phyloP scores from a whole-genome alignment of 2,113 vertebrate genomes.

The Amphiprion ocellaris region DNA sequence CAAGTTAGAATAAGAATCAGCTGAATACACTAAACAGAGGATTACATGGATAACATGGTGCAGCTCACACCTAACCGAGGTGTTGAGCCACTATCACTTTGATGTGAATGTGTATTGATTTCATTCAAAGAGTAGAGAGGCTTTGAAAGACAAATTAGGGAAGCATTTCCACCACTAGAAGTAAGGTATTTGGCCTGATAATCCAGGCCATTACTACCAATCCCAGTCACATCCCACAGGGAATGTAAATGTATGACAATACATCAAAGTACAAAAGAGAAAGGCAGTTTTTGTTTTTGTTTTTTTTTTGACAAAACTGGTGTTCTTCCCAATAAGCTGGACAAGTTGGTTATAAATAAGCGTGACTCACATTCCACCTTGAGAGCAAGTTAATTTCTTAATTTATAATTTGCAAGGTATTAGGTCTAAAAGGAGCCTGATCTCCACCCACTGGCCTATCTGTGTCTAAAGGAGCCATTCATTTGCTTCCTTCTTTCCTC shows the following conservation, averaged over 20 bases:
- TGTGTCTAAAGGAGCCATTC: conserved; percentile 53
- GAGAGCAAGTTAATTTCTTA: conserved; percentile 25
- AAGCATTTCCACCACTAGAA: conserved; percentile 40
- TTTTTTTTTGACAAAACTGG: background rate
- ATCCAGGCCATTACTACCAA: conserved; percentile 42
- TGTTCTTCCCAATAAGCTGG: conserved; percentile 2
- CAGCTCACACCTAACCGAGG: conserved; percentile 64
- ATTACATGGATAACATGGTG: conserved; percentile 76
- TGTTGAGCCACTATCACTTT: conserved; percentile 72
- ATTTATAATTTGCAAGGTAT: conserved; percentile 64
- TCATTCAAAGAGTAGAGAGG: conserved; percentile 49
- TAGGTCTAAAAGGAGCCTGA: conserved; percentile 16
- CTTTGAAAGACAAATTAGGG: conserved; percentile 73
- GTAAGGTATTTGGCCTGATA: conserved; percentile 66
- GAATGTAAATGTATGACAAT: conserved; percentile 60
- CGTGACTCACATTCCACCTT: background rate
- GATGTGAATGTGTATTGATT: conserved; percentile 74
- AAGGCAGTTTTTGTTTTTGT: background rate
- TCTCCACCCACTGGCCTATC: conserved; percentile 47
- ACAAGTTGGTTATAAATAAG: conserved; percentile 9
- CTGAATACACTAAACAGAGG: conserved; percentile 66
- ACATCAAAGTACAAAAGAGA: conserved; percentile 58
- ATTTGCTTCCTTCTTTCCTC: conserved; percentile 35
- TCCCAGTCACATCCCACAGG: conserved; percentile 47
- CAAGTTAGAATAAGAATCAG: conserved; percentile 59